Base-by-base conservation (phyloP, 2,888 invertebrate genomes). In the Blastobasis adustella region DNA sequence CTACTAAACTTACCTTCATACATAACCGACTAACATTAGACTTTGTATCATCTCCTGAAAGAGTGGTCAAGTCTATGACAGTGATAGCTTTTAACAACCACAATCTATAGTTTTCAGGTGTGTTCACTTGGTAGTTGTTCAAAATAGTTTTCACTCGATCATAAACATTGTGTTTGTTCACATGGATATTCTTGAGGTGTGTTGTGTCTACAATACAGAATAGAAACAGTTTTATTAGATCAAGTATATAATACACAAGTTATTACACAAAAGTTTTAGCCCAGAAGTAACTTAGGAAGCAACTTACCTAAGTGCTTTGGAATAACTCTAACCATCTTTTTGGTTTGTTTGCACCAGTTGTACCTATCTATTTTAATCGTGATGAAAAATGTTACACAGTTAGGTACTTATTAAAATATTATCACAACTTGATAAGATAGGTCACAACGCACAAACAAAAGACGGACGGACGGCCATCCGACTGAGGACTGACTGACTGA, bases 21-120 rank as follows among this genome's bases (percentile, higher is more conserved):
- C 97, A 97, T 2, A 99, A 89, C 49, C 95, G 90, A 36, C 91
- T 79, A 0, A 98, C 95, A 86, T 95, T 96, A 9, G 93, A 90
- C 6, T 77, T 73, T 0, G 95, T 94, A 70, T 95, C 95, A 80
- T 94, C 93, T 43, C 97, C 97, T 48, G 94, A 91, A 49, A 99
- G 88, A 3, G 98, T 98, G 1, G 99, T 99, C 59, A 99, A 89
- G 82, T 99, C 99, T 57, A 98, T 96, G 52, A 95, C 91, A 40
- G 93, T 92, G 6, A 98, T 89, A 1, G 97, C 95, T 72, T 93
- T 93, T 37, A 97, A 69, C 9, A 98, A 88, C 95, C 95, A 96
- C 8, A 91, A 91, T 44, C 91, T 90, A 76, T 92, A 91, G 72
- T 92, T 90, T 39, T 63, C 56, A 43, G 85, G 79, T 39, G 81